A percentile compares a stretch with the other conserved stretches of the same genome.
phyloP scores from a whole-genome alignment of 2,113 vertebrate species.

The Apodemus sylvaticus region DNA sequence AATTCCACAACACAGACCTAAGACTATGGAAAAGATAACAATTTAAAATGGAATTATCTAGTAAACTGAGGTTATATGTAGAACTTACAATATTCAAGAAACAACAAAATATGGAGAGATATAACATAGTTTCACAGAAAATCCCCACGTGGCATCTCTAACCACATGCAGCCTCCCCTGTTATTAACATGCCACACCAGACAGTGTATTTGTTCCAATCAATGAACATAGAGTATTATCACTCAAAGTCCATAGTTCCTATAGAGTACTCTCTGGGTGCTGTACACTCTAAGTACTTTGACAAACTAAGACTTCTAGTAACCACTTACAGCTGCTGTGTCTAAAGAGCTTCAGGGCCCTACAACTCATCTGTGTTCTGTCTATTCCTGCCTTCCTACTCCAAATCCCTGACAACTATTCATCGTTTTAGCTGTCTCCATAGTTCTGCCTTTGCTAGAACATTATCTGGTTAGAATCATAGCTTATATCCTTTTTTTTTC shows the following conservation, averaged over 20 bases:
- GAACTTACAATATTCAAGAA: background rate
- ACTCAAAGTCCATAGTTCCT: background rate
- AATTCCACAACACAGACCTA: background rate
- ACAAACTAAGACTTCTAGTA: background rate
- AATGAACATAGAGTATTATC: background rate
- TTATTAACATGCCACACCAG: background rate
- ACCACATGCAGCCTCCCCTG: background rate
- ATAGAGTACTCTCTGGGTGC: background rate
- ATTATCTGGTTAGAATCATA: background rate
- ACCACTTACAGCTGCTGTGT: background rate
- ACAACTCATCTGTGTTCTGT: background rate
- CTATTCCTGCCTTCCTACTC: background rate
- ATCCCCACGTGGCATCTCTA: background rate
- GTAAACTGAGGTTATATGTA: background rate
- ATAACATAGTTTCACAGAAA: background rate
- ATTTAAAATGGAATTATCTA: background rate
- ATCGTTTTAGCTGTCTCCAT: background rate
- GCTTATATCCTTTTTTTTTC: background rate
- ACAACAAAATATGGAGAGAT: slow-evolving; percentile 8
- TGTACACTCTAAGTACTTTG: background rate
- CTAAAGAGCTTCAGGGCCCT: background rate
- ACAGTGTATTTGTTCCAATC: background rate
- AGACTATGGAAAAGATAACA: slow-evolving; percentile 35
- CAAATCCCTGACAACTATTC: background rate
- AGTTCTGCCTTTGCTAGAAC: background rate